Base-by-base conservation (phyloP, 2,888 invertebrate genomes). In the Lepidochrysops patricia region DNA sequence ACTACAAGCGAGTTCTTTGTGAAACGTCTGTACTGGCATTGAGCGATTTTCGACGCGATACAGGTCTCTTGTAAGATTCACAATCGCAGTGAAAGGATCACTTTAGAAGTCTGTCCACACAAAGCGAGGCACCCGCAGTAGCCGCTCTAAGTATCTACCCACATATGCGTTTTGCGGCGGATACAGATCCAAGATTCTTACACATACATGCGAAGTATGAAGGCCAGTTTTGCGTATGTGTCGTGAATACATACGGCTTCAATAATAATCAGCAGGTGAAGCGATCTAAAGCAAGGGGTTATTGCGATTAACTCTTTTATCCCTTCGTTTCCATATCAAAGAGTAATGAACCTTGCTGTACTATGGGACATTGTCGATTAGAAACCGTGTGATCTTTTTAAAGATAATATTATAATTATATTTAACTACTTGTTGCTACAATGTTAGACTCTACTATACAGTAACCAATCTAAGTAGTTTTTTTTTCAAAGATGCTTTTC, bases 191-290 rank as follows among this genome's bases (percentile, higher is more conserved):
- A 78, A 80, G 85, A 85, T 82, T 80, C 82, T 81, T 82, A 85
- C 85, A 79, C 84, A 84, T 80, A 82, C 82, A 80, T 71, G 73
- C 76, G 70, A 80, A 81, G 77, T 79, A 81, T 77, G 83, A 82
- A 84, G 86, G 87, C 89, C 87, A 84, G 87, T 86, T 86, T 83
- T 67, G 69, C 69, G 81, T 83, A 82, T 86, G 84, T 84, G 85
- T 84, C 81, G 80, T 76, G 80, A 84, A 84, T 81, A 87, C 80
- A 83, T 89, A 86, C 79, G 87, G 86, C 89, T 89, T 88, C 87
- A 77, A 86, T 85, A 84, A 85, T 89, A 84, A 85, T 89, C 88
- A 88, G 89, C 89, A 88, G 89, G 89, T 89, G 89, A 87, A 87
- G 85, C 82, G 77, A 83, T 84, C 80, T 84, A 82, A 86, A 83